phyloP scores from a whole-genome alignment of 2,797 vertebrate genomes.

The Geotrypetes seraphini region DNA sequence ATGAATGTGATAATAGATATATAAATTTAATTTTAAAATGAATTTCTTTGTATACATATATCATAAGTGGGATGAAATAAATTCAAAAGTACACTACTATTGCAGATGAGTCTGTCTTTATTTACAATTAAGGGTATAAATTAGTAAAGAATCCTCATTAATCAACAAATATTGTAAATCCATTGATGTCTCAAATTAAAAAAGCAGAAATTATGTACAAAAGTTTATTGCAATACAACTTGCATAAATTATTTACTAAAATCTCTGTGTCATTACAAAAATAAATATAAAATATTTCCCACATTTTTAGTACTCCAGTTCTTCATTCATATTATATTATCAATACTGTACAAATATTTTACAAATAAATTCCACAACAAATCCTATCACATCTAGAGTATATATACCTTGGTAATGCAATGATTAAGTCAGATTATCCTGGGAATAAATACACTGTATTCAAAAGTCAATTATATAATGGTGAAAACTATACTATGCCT shows the following conservation, averaged over 20 bases:
- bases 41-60: conserved; percentile 13
- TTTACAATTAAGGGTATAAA: conserved; percentile 99
- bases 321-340: conserved; percentile 65
- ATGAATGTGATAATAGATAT: too few relatives aligned
- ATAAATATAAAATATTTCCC: conserved; percentile 99
- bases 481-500: conserved; percentile 67
- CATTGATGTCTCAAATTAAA: conserved; percentile 93
- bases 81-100: conserved; percentile 57
- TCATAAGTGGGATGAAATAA: conserved; percentile 26
- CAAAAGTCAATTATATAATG: conserved; percentile 78
- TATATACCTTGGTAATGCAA: conserved; percentile 88
- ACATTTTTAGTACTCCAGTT: conserved; percentile 86
- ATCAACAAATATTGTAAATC: conserved; percentile 78
- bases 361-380: conserved; percentile 79
- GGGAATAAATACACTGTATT: conserved; percentile 84
- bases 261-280: conserved; percentile 90
- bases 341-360: conserved; percentile 73
- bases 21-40: too few relatives aligned
- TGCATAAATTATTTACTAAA: conserved; percentile 98
- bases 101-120: conserved; percentile 80
- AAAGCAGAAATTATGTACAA: conserved; percentile 95
- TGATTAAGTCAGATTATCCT: conserved; percentile 84
- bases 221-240: conserved; percentile 98
- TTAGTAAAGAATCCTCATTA: conserved; percentile 94
- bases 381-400: conserved; percentile 75